These are phyloP conservation scores for Rhinichthys osculus DNA, from an alignment of 2,797 vertebrate genomes.

Conservation along the genomic window DNA sequence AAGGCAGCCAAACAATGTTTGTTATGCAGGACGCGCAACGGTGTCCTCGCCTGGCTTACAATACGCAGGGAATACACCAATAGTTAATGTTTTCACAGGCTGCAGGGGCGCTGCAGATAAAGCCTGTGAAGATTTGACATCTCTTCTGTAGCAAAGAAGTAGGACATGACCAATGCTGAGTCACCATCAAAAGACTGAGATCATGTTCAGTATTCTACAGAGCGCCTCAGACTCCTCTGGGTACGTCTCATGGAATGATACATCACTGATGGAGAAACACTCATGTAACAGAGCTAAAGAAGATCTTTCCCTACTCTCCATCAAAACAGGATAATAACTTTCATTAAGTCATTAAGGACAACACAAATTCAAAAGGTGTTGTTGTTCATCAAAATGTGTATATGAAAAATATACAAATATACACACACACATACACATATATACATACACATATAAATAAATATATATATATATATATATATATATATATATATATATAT, in stretches of 20 bases:
- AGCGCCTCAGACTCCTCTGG: not conserved
- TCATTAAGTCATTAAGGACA: not conserved
- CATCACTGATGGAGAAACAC: conserved; percentile 25
- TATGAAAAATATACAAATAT: no score
- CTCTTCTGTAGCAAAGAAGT: conserved; percentile 12
- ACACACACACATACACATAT: no score
- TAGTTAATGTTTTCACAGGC: conserved; percentile 27
- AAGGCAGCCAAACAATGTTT: conserved; percentile 2
- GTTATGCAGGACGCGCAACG: not conserved
- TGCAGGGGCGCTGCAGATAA: conserved; percentile 21
- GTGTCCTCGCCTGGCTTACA: not conserved
- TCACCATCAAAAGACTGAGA: conserved; percentile 20
- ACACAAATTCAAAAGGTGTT: not conserved
- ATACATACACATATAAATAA: no score
- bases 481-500: no score
- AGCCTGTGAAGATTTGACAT: conserved; percentile 5
- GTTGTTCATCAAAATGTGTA: no score
- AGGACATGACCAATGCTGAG: conserved; percentile 23
- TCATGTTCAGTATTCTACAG: conserved; percentile 16
- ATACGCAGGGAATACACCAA: not conserved
- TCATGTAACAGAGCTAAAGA: not conserved
- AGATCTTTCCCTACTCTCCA: not conserved
- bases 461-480: no score
- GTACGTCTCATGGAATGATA: conserved; percentile 16
- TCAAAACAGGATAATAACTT: not conserved